Percentiles rank a stretch among this genome's conserved stretches.
Conservation (phyloP, 2,888 invertebrate genomes). For the Drosophila seclusa region DNA sequence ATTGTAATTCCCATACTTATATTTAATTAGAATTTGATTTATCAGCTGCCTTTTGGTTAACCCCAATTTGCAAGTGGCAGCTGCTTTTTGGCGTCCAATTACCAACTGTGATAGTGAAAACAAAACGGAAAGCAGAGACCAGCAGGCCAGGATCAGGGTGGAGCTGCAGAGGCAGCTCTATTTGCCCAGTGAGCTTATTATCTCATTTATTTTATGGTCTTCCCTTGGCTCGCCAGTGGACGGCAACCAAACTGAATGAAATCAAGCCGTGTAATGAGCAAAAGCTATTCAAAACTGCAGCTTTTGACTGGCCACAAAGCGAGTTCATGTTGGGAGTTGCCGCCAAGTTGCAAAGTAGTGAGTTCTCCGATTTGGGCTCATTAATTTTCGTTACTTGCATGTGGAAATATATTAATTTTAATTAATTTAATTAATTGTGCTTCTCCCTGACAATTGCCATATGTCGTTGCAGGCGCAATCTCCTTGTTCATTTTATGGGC, state of each 20-base stretch:
- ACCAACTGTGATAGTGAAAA: constrained; percentile 1
- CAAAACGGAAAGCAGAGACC: background rate
- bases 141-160: constrained; percentile 2
- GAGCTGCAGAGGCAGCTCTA: constrained; percentile 1
- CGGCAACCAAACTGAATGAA: constrained; percentile 42
- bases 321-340: background rate
- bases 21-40: constrained; percentile 48
- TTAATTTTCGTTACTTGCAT: constrained; percentile 15
- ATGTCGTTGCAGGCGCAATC: constrained; percentile 1
- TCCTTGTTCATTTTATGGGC: constrained; percentile 13
- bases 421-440: constrained; percentile 4
- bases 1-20: background rate
- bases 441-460: constrained; percentile 1
- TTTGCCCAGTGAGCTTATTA: constrained; percentile 49
- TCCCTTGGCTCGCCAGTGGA: constrained; percentile 21
- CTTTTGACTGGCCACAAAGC: constrained; percentile 21
- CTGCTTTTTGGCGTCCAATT: constrained; percentile 51
- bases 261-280: constrained; percentile 65
- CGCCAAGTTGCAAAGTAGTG: background rate
- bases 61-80: constrained; percentile 56
- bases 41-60: constrained; percentile 29
- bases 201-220: constrained; percentile 59
- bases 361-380: background rate
- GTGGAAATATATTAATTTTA: constrained; percentile 8
- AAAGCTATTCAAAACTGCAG: constrained; percentile 53